phyloP scores from a whole-genome alignment of 2,888 invertebrate genomes.

The Osmoderma eremita region DNA sequence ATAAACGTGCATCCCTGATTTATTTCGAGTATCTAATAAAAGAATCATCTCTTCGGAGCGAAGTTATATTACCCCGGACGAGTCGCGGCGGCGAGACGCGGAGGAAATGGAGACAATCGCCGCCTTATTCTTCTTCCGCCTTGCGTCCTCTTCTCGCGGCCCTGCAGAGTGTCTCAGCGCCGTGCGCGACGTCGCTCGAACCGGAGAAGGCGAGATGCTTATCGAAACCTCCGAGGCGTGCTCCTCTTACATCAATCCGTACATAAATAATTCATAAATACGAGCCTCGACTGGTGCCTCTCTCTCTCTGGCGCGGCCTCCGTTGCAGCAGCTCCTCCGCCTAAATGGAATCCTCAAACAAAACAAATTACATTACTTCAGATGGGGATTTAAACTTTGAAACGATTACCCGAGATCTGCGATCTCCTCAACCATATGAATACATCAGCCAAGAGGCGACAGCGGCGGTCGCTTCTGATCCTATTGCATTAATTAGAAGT shows the following conservation, averaged over 20 bases:
- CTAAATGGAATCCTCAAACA: slow-evolving; percentile 37
- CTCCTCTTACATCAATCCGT: slow-evolving; percentile 29
- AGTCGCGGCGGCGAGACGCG: slow-evolving; percentile 27
- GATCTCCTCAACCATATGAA: slow-evolving; percentile 12
- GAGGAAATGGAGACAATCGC: slow-evolving; percentile 29
- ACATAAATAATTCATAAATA: slow-evolving; percentile 47
- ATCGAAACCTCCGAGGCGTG: not conserved
- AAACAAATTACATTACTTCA: slow-evolving; percentile 42
- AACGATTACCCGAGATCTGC: slow-evolving; percentile 25
- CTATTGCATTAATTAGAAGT: slow-evolving; percentile 22
- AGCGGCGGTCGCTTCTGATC: slow-evolving; percentile 14
- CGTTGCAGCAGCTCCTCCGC: no score
- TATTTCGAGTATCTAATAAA: slow-evolving; percentile 50
- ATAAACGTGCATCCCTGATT: slow-evolving; percentile 49
- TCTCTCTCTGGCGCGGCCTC: not conserved
- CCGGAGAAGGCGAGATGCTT: slow-evolving; percentile 12
- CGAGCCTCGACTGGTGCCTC: slow-evolving; percentile 33
- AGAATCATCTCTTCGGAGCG: slow-evolving; percentile 44
- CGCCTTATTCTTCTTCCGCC: slow-evolving; percentile 1
- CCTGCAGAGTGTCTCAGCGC: not conserved
- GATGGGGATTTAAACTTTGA: slow-evolving; percentile 37
- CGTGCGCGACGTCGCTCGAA: slow-evolving; percentile 19
- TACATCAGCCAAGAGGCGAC: not conserved
- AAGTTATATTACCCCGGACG: slow-evolving; percentile 45
- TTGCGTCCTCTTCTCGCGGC: not conserved